These are phyloP conservation scores for Amiota communis DNA, from an alignment of 2,888 invertebrate genomes.

Conservation along the genomic window DNA sequence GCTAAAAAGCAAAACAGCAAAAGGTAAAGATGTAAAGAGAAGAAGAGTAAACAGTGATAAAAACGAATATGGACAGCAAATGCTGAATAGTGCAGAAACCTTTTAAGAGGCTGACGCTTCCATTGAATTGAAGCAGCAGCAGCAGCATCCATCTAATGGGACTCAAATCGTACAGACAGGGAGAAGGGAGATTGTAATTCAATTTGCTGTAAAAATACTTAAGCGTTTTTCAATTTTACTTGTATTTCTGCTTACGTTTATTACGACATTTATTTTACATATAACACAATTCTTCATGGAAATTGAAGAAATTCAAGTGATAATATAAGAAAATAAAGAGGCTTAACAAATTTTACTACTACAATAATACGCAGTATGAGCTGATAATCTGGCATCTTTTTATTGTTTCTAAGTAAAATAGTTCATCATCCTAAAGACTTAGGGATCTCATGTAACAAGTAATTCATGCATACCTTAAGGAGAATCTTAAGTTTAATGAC, in stretches of 20 bases:
- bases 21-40: not conserved
- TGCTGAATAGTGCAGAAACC: conserved; percentile 1
- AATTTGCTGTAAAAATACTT: conserved; percentile 65
- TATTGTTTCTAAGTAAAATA: no score
- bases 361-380: no score
- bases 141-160: not conserved
- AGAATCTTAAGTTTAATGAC: no score
- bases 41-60: not conserved
- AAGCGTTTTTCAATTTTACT: conserved; percentile 62
- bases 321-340: no score
- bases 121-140: not conserved
- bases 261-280: conserved; percentile 25
- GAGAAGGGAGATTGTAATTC: conserved; percentile 52
- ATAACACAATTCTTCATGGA: no score
- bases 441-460: no score
- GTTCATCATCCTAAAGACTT: no score
- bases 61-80: no score
- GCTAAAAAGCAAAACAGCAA: not conserved
- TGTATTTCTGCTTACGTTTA: not conserved
- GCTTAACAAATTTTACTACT: no score
- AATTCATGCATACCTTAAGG: no score
- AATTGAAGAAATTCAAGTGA: no score
- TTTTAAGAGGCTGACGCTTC: conserved; percentile 9
- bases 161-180: not conserved
- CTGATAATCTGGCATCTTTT: no score